A percentile compares a stretch with the other conserved stretches of the same genome.
Evolutionary conservation across 2,797 vertebrate species (phyloP).

Genomic region (Sparidentex hasta): DNA sequence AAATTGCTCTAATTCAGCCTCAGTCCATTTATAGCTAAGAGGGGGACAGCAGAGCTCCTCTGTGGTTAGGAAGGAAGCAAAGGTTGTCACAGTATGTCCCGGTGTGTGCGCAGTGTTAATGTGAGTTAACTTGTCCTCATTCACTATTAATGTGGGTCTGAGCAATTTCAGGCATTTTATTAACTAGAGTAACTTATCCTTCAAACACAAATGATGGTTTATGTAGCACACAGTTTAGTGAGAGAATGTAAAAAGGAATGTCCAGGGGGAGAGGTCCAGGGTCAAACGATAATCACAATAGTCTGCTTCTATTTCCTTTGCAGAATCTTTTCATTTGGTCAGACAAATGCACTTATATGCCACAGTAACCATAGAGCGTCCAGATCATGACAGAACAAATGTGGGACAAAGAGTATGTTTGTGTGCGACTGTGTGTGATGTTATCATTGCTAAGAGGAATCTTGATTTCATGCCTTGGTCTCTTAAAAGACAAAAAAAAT

Average conservation of each 20-base stretch:
- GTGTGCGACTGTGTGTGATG: too few species aligned
- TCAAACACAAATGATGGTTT: neutral
- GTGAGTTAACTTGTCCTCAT: neutral
- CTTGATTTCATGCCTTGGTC: too few species aligned
- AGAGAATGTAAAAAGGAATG: too few species aligned
- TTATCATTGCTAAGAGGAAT: too few species aligned
- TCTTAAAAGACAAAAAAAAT: too few species aligned
- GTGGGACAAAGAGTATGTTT: too few species aligned
- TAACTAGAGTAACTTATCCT: too few species aligned
- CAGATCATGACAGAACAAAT: too few species aligned
- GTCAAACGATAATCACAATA: neutral
- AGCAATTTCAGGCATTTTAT: neutral
- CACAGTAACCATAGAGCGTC: too few species aligned
- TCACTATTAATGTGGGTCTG: neutral
- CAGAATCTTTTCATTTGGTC: neutral
- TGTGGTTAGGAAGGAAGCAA: neutral
- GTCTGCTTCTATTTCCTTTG: neutral
- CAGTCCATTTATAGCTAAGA: slow-evolving; percentile 37
- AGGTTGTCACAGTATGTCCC: neutral
- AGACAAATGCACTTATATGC: neutral
- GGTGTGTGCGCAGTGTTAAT: neutral
- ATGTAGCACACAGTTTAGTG: neutral
- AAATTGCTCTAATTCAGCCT: slow-evolving; percentile 60
- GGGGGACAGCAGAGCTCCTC: slow-evolving; percentile 10
- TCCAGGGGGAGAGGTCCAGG: too few species aligned